These are phyloP conservation scores for Characodon lateralis DNA, from an alignment of 2,797 vertebrate genomes.

Conservation along the genomic window DNA sequence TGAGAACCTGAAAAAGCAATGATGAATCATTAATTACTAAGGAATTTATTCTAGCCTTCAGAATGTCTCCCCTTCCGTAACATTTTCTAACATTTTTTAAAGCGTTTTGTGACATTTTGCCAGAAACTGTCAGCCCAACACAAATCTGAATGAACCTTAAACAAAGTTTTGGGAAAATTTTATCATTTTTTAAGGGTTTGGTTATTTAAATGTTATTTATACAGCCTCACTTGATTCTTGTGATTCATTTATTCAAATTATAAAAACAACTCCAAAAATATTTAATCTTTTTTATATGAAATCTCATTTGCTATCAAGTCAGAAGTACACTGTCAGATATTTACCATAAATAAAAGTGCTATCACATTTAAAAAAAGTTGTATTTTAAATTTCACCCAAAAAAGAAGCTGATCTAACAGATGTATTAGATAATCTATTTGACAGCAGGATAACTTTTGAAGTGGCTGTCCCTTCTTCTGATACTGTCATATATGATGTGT, in stretches of 20 bases:
- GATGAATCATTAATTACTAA: constrained; percentile 58
- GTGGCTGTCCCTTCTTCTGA: too few relatives aligned
- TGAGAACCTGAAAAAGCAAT: constrained; percentile 34
- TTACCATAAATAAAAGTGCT: not conserved
- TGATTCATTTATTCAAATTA: too few relatives aligned
- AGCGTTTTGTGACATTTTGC: not conserved
- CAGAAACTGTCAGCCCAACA: constrained; percentile 7
- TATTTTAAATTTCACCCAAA: too few relatives aligned
- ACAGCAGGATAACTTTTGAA: too few relatives aligned
- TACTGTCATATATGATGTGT: too few relatives aligned
- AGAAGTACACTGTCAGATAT: not conserved
- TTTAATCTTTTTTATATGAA: not conserved
- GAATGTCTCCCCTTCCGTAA: constrained; percentile 19
- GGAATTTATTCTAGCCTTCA: constrained; percentile 21
- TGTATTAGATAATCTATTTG: too few relatives aligned
- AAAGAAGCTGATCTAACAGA: too few relatives aligned
- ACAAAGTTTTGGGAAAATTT: not conserved
- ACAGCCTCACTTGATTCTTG: too few relatives aligned
- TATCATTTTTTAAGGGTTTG: not conserved
- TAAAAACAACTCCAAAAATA: not conserved
- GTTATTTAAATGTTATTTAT: not conserved
- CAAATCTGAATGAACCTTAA: not conserved
- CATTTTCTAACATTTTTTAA: constrained; percentile 13
- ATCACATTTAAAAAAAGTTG: not conserved
- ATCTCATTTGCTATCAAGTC: not conserved